Percentiles rank a stretch among this genome's conserved stretches.
phyloP scores from a whole-genome alignment of 2,888 invertebrate genomes.

The Caradrina kadenii region DNA sequence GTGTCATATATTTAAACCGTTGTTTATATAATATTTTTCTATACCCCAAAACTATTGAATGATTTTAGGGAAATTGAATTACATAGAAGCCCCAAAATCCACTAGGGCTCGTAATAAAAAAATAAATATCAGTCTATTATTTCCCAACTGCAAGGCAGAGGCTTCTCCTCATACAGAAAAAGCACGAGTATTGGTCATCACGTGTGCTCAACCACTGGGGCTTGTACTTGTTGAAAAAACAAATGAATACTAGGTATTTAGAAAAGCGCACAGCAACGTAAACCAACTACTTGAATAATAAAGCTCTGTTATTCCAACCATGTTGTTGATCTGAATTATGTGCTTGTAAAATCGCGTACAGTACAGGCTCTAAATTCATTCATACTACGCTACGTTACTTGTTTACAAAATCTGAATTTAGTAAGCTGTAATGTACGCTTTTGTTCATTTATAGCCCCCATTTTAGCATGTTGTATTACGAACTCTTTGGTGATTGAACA shows the following conservation, averaged over 20 bases:
- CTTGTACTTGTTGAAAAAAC: not conserved
- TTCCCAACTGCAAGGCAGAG: too few relatives aligned
- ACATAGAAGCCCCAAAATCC: too few relatives aligned
- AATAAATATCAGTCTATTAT: too few relatives aligned
- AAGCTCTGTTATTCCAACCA: not conserved
- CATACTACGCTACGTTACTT: not conserved
- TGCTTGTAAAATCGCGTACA: constrained; percentile 3
- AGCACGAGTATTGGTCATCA: too few relatives aligned
- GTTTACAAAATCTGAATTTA: constrained; percentile 3
- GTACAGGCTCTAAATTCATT: not conserved
- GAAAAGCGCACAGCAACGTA: not conserved
- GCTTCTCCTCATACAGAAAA: too few relatives aligned
- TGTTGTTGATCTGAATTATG: constrained; percentile 13
- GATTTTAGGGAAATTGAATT: too few relatives aligned
- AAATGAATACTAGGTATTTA: not conserved
- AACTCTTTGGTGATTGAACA: too few relatives aligned
- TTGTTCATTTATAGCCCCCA: not conserved
- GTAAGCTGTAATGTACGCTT: not conserved
- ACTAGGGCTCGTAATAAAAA: too few relatives aligned
- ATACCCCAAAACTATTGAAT: too few relatives aligned
- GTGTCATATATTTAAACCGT: too few relatives aligned
- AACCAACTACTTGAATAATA: not conserved
- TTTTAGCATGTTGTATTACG: not conserved
- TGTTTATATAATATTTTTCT: too few relatives aligned
- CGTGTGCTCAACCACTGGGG: too few relatives aligned